Base-by-base conservation (phyloP, 2,888 invertebrate genomes). In the Stenichneumon culpator region DNA sequence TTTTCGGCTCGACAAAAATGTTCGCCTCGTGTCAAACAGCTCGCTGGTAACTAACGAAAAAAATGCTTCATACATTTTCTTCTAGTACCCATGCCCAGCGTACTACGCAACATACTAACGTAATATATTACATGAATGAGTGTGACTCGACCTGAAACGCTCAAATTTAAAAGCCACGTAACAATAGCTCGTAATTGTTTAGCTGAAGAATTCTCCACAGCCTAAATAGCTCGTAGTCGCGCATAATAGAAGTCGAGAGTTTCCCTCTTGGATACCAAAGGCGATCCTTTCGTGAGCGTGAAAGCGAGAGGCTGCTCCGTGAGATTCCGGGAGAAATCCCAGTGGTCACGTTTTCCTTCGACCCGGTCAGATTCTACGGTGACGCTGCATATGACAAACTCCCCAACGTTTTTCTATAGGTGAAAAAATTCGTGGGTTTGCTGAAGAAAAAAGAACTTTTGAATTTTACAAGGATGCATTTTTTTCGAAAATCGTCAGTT, bases 81-180 rank as follows among this genome's bases (percentile, higher is more conserved):
- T 44, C 16, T 4, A 14, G 16, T 16, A 14, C 16, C 0, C 44
- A 14, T 16, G 44, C 44, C 1, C 3, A 5, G 44, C 44, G 16
- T 4, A 16, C 44, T 44, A 11, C 9, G 39, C 39, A 39, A 39
- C 11, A 39, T 39, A 39, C 44, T 0, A 3, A 16, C 44, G 3
- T 16, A 44, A 14, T 16, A 44, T 16, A 4, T 16, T 16, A 73
- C 68, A 47, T 69, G 67, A 67, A 67, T 72, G 50, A 47, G 60
- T 50, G 50, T 47, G 65, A 54, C 69, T 79, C 74, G 44, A 79
- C 28, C 47, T 65, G 44, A 44, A 79, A 50, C 60, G 74, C 79
- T 70, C 83, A 50, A 74, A 80, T 84, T 80, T 80, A 84, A 80
- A 77, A 84, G 75, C 50, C 80, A 77, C 80, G 65, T 77, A 54